Evolutionary conservation across 2,113 vertebrate genomes (phyloP).

Genomic region (Chloropsis hardwickii): DNA sequence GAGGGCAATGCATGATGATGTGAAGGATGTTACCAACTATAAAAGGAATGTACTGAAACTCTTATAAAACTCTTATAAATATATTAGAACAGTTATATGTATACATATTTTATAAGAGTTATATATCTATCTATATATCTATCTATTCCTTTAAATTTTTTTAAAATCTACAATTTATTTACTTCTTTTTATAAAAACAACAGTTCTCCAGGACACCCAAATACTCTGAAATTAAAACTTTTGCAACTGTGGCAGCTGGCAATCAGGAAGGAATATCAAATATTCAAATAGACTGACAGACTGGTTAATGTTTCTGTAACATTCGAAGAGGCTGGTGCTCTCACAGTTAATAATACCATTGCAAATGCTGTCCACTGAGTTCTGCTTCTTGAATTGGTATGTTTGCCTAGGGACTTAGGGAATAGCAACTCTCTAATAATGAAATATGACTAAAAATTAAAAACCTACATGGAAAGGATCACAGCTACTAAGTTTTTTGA

Average conservation of each 20-base stretch:
- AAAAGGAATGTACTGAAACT: not conserved
- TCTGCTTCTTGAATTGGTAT: not conserved
- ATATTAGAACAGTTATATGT: not conserved
- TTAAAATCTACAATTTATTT: not conserved
- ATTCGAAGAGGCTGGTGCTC: not conserved
- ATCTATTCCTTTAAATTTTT: not conserved
- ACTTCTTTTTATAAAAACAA: not conserved
- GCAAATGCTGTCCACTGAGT: not conserved
- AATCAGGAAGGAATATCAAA: not conserved
- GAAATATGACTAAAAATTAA: not conserved
- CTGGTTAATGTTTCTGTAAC: not conserved
- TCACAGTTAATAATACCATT: not conserved
- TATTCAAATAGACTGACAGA: not conserved
- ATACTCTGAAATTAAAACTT: not conserved
- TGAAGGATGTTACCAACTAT: not conserved
- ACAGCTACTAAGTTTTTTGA: not conserved
- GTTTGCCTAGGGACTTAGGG: not conserved
- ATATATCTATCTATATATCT: not conserved
- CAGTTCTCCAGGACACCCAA: not conserved
- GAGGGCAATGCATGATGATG: not conserved
- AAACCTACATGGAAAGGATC: slow-evolving; percentile 30
- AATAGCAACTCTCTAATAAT: slow-evolving; percentile 5
- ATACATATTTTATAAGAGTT: not conserved
- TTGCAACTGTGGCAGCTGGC: not conserved
- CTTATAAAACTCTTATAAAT: not conserved